Conservation (phyloP, 1,140 invertebrate species). For the Pissodes strobi region DNA sequence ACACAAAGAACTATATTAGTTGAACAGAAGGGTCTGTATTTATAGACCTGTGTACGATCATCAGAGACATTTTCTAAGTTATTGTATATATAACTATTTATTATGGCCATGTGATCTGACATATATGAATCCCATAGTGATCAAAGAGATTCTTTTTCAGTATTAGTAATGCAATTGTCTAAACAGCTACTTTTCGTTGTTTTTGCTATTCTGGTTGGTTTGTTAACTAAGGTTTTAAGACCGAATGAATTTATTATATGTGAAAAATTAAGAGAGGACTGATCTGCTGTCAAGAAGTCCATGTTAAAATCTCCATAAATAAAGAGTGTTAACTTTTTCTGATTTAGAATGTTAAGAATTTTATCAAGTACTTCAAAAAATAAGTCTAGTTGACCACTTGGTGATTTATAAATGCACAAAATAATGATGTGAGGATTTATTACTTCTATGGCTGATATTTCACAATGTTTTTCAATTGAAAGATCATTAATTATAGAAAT, state of each 20-base stretch:
- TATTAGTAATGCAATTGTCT: constrained; percentile 6
- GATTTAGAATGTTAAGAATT: not conserved
- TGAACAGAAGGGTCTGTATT: too few species aligned
- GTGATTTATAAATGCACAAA: constrained; percentile 1
- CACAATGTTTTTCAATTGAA: not conserved
- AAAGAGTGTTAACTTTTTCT: too few species aligned
- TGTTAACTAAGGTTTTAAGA: too few species aligned
- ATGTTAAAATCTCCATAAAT: constrained; percentile 5
- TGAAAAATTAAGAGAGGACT: not conserved
- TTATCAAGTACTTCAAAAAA: constrained; percentile 1
- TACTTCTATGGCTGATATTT: not conserved
- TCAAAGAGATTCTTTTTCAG: too few species aligned
- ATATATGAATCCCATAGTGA: constrained; percentile 1
- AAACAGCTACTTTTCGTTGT: constrained; percentile 1
- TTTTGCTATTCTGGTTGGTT: constrained; percentile 3
- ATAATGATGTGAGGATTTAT: not conserved
- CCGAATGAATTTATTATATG: too few species aligned
- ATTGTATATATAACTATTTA: too few species aligned
- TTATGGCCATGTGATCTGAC: not conserved
- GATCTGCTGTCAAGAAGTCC: not conserved
- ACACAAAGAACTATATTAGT: too few species aligned
- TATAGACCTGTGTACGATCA: too few species aligned
- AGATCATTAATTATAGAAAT: not conserved
- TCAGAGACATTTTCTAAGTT: too few species aligned
- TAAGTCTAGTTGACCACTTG: not conserved